Evolutionary conservation across 2,888 invertebrate species (phyloP).

Genomic region (Trichogramma evanescens): DNA sequence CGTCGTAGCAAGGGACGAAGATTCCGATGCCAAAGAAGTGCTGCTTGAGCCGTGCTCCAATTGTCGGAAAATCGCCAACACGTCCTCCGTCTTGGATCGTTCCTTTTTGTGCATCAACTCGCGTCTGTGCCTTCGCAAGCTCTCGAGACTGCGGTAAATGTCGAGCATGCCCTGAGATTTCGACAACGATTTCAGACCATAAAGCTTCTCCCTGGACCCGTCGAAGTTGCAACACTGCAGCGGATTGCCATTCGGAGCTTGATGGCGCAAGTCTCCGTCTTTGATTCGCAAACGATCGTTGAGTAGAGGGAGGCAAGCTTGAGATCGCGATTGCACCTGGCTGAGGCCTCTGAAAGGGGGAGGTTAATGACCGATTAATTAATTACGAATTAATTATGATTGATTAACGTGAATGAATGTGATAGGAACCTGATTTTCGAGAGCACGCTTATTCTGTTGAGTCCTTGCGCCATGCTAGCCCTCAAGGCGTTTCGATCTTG

Average conservation of each 20-base stretch:
- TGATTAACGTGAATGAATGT: not conserved
- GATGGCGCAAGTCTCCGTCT: not conserved
- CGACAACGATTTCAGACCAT: conserved; percentile 48
- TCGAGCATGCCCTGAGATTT: conserved; percentile 50
- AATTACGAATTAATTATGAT: no score
- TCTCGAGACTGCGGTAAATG: conserved; percentile 45
- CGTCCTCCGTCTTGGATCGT: conserved; percentile 37
- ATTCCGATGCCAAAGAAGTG: conserved; percentile 11
- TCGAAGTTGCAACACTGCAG: conserved; percentile 38
- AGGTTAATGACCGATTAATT: not conserved
- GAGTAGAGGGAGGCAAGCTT: conserved; percentile 33
- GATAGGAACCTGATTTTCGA: conserved; percentile 38
- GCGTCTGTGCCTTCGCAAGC: conserved; percentile 32
- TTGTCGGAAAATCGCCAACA: conserved; percentile 36
- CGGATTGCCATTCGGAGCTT: conserved; percentile 22
- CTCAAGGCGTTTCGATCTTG: conserved; percentile 40
- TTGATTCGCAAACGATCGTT: not conserved
- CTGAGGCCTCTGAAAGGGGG: conserved; percentile 34
- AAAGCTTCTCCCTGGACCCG: conserved; percentile 48
- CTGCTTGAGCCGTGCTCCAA: conserved; percentile 15
- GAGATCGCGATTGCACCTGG: conserved; percentile 41
- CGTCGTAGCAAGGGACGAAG: not conserved
- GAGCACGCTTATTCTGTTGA: conserved; percentile 34
- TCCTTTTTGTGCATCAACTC: conserved; percentile 32
- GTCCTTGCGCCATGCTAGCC: conserved; percentile 36